These are phyloP conservation scores for Tonatia bakeri DNA, from an alignment of 2,113 vertebrate species.

Conservation along the genomic window DNA sequence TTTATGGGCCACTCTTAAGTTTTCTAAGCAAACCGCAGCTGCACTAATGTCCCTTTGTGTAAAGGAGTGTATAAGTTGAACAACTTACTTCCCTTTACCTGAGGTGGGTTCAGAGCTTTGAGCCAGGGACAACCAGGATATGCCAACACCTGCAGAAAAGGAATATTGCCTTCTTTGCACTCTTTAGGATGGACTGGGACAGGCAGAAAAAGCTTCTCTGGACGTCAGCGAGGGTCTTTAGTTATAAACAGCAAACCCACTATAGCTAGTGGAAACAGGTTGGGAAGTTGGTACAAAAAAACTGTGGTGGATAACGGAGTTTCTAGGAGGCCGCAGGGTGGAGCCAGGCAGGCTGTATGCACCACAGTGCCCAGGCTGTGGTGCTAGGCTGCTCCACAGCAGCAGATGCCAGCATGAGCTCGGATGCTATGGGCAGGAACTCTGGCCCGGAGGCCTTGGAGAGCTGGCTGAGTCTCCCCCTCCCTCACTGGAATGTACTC, in stretches of 20 bases:
- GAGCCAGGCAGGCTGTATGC: background rate
- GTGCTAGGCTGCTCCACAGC: background rate
- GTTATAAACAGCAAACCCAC: background rate
- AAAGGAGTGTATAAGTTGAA: conserved; percentile 60
- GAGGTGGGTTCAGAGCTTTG: conserved; percentile 54
- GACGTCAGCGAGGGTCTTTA: background rate
- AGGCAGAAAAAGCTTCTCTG: background rate
- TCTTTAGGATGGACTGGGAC: background rate
- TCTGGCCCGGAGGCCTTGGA: background rate
- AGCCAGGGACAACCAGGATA: conserved; percentile 19
- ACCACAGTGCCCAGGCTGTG: too few relatives aligned
- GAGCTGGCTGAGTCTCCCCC: background rate
- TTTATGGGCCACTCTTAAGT: conserved; percentile 68
- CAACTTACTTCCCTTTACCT: conserved; percentile 62
- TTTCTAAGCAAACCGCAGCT: conserved; percentile 65
- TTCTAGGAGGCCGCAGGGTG: background rate
- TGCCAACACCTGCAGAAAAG: conserved; percentile 35
- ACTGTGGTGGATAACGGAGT: background rate
- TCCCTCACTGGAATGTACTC: background rate
- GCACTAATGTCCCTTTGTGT: conserved; percentile 64
- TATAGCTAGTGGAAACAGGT: background rate
- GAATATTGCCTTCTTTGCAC: conserved; percentile 12
- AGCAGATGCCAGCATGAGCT: background rate
- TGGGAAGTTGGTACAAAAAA: background rate
- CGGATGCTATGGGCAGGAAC: background rate